Evolutionary conservation across 2,888 invertebrate species (phyloP).

Genomic region (Chloroclystis v-ata): DNA sequence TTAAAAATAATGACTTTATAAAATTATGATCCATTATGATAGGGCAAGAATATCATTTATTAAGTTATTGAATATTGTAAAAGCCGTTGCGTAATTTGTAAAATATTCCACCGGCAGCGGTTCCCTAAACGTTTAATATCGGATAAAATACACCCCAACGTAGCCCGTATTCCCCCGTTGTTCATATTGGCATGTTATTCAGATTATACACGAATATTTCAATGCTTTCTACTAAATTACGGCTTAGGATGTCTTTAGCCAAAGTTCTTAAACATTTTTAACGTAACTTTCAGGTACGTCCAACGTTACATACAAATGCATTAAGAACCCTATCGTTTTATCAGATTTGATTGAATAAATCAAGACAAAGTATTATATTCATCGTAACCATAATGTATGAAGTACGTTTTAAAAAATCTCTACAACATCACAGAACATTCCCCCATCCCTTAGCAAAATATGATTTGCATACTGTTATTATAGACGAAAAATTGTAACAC

Average conservation of each 20-base stretch:
- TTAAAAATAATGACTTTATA: neutral
- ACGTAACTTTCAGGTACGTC: conserved; percentile 29
- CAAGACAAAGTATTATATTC: too few species aligned
- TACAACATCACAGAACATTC: conserved; percentile 20
- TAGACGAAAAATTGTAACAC: conserved; percentile 68
- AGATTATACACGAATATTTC: conserved; percentile 79
- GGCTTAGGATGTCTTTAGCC: conserved; percentile 72
- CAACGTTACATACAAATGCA: neutral
- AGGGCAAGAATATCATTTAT: conserved; percentile 45
- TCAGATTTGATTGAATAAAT: too few species aligned
- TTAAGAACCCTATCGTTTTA: neutral
- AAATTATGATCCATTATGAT: conserved; percentile 2
- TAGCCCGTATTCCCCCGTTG: conserved; percentile 71
- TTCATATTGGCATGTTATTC: conserved; percentile 78
- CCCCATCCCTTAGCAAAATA: conserved; percentile 31
- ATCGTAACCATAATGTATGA: too few species aligned
- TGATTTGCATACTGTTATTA: conserved; percentile 59
- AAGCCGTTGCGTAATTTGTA: conserved; percentile 66
- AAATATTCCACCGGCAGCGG: conserved; percentile 66
- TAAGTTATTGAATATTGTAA: conserved; percentile 69
- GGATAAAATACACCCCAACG: conserved; percentile 74
- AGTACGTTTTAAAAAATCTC: conserved; percentile 19
- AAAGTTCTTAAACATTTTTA: too few species aligned
- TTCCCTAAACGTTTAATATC: conserved; percentile 75
- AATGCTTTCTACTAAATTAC: conserved; percentile 79